Evolutionary conservation across 37 sponge, comb jelly and placozoan species (phyloP).

Genomic region (Lycopodina hypogea): DNA sequence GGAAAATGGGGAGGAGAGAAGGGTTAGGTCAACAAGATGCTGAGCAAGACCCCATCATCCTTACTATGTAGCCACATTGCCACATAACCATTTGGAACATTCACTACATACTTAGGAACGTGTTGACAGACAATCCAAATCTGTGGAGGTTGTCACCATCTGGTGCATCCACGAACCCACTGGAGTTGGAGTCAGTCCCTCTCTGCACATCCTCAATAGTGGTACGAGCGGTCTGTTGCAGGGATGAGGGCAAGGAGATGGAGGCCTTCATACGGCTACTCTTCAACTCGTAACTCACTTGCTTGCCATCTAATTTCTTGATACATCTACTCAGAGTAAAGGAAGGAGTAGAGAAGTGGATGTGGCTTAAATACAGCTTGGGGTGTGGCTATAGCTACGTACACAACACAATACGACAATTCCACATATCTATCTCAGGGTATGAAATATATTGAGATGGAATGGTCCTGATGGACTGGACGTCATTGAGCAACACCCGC

Average conservation of each 20-base stretch:
- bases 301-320: constrained; percentile 3
- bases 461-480: no score
- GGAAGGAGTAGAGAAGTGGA: not conserved
- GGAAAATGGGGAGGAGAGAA: no score
- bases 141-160: not conserved
- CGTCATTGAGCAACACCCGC: no score
- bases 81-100: no score
- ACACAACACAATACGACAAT: no score
- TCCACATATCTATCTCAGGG: no score
- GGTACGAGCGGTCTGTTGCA: not conserved
- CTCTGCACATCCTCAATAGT: not conserved
- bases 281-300: not conserved
- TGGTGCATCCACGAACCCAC: not conserved
- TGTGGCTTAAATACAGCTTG: no score
- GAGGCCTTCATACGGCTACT: not conserved
- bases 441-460: no score
- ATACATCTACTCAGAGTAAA: not conserved
- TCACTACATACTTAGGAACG: constrained; percentile 3
- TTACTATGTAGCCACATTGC: no score
- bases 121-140: constrained; percentile 22
- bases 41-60: no score
- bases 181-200: not conserved
- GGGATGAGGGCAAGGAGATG: constrained; percentile 17
- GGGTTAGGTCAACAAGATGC: no score
- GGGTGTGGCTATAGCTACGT: no score